Evolutionary conservation across 2,888 invertebrate genomes (phyloP).

Genomic region (Bellardia bayeri): DNA sequence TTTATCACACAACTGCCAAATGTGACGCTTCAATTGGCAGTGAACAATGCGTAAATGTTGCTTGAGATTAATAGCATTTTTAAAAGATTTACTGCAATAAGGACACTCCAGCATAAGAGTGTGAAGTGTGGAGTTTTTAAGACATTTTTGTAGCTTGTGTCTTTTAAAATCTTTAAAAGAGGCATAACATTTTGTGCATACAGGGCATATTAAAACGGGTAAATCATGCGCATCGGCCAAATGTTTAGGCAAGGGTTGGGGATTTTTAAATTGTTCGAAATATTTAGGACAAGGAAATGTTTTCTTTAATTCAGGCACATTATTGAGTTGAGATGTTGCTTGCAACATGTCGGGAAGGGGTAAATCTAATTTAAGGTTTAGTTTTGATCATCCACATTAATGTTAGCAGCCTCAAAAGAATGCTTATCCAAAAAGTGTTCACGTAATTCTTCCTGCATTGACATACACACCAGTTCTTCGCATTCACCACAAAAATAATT

Average conservation of each 20-base stretch:
- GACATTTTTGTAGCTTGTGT: conserved; percentile 65
- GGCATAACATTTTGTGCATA: conserved; percentile 63
- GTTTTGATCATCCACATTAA: neutral
- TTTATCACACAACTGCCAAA: conserved; percentile 76
- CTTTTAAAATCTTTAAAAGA: conserved; percentile 75
- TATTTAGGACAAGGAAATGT: conserved; percentile 76
- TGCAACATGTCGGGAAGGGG: conserved; percentile 76
- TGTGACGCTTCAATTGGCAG: conserved; percentile 74
- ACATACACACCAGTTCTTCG: neutral
- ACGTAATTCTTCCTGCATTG: conserved; percentile 53
- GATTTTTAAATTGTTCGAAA: conserved; percentile 71
- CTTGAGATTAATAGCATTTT: conserved; percentile 72
- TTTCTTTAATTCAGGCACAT: conserved; percentile 25
- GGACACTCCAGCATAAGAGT: conserved; percentile 70
- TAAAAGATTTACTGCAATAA: conserved; percentile 75
- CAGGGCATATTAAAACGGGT: conserved; percentile 54
- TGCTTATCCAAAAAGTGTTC: conserved; percentile 70
- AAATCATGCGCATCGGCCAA: conserved; percentile 74
- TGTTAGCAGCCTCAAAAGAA: conserved; percentile 45
- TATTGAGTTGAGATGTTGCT: conserved; percentile 1
- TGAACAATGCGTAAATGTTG: conserved; percentile 77
- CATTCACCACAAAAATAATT: conserved; percentile 74
- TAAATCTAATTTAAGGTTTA: conserved; percentile 70
- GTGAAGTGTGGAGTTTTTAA: neutral
- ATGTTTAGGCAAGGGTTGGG: conserved; percentile 73